Percentiles rank a stretch among this genome's conserved stretches.
Conservation (phyloP, 2,113 vertebrate genomes). For the Gopherus evgoodei region DNA sequence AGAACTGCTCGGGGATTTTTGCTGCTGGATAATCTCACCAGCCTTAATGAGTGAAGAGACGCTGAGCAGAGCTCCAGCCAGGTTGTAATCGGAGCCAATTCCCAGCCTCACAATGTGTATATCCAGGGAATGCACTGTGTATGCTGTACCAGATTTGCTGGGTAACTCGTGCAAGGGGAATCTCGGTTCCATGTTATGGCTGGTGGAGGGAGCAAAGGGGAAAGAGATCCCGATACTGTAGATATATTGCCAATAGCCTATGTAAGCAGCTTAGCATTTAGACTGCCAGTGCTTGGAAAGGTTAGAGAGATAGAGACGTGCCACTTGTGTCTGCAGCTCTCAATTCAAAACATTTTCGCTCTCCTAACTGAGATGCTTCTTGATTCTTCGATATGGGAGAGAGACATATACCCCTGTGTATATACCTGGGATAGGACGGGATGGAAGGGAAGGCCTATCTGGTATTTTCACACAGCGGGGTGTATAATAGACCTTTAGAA, state of each 20-base stretch:
- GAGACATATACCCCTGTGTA: background rate
- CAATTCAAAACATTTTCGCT: background rate
- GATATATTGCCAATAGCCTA: background rate
- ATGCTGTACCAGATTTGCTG: accelerated
- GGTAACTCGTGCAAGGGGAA: background rate
- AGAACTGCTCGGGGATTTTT: background rate
- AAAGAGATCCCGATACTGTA: background rate
- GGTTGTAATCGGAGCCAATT: accelerated
- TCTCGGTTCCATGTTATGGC: accelerated
- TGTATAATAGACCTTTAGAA: background rate
- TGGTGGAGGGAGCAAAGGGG: background rate
- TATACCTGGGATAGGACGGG: background rate
- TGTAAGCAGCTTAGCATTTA: conserved; percentile 58
- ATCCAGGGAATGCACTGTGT: background rate
- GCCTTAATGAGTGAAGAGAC: background rate
- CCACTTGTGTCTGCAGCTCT: background rate
- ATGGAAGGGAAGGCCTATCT: background rate
- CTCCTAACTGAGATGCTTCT: background rate
- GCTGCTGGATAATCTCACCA: background rate
- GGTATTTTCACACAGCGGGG: background rate
- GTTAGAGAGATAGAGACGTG: background rate
- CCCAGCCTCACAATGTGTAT: background rate
- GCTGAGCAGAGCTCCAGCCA: background rate
- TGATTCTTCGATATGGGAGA: background rate
- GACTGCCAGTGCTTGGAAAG: background rate